Evolutionary conservation across 2,888 invertebrate genomes (phyloP), one percentile per base, ranked within the genome.

Genomic region (Chaetoderma sp.): DNA sequence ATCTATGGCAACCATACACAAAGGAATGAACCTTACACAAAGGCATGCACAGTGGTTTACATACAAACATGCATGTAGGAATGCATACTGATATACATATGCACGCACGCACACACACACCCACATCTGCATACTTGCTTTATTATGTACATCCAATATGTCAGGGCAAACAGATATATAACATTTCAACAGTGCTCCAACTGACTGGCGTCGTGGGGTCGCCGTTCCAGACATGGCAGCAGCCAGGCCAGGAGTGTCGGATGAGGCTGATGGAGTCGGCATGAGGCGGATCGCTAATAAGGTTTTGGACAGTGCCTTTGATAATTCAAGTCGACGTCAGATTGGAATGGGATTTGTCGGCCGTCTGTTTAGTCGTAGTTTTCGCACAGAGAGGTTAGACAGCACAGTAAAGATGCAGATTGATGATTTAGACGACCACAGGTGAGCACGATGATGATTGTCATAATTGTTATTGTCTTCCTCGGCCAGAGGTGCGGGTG

Each of bases 371-470:
- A 91, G 93, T 91, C 92, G 86, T 33, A 83, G 81, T 55, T 80
- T 83, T 60, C 76, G 82, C 86, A 80, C 82, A 68, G 83, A 81
- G 49, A 71, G 63, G 90, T 92, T 79, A 90, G 90, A 70, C 63
- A 81, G 82, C 89, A 90, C 93, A 39, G 82, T 88, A 39, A 91
- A 89, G 67, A 90, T 91, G 57, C 94, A 94, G 82, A 86, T 96
- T 71, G 95, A 96, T 85, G 94, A 96, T 86, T 90, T 96, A 83
- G 93, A 94, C 76, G 97, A 98, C 88, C 94, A 96, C 88, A 90
- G 81, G 80, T 81, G 62, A 49, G 32, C n/a, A 42, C 21, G n/a
- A 42, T 5, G n/a, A 2, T n/a, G n/a, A n/a, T n/a, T n/a, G n/a
- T n/a, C n/a, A n/a, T n/a, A 10, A 13, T n/a, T 39, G 13, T 13